These are phyloP conservation scores for Cosmia trapezina DNA, from an alignment of 2,888 invertebrate genomes.

Conservation along the genomic window DNA sequence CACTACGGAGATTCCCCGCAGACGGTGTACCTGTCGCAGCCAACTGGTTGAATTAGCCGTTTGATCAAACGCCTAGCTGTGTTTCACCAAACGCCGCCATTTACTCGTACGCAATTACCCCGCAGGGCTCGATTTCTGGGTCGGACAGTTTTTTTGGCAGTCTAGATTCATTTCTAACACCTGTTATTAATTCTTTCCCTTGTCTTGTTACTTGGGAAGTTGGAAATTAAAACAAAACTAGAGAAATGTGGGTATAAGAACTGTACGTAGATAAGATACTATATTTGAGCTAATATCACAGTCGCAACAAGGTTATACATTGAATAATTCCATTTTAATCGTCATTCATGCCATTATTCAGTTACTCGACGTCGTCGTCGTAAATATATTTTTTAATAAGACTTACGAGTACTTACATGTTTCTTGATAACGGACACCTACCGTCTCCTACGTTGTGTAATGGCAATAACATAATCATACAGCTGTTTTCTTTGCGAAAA, in stretches of 20 bases:
- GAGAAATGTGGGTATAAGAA: not conserved
- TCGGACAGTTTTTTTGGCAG: too few species aligned
- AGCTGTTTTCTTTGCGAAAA: not conserved
- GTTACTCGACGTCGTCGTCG: constrained; percentile 6
- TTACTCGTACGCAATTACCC: too few species aligned
- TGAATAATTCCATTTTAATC: constrained; percentile 23
- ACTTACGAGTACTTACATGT: constrained; percentile 9
- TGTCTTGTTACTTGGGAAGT: not conserved
- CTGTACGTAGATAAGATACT: not conserved
- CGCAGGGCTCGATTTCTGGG: too few species aligned
- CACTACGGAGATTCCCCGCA: too few species aligned
- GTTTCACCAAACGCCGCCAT: too few species aligned
- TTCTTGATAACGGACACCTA: constrained; percentile 29
- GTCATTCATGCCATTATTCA: constrained; percentile 14
- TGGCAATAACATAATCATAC: constrained; percentile 11
- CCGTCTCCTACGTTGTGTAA: not conserved
- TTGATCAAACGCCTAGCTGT: too few species aligned
- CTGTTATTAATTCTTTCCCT: not conserved
- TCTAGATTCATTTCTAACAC: not conserved
- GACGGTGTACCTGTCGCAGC: too few species aligned
- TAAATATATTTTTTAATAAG: constrained; percentile 25
- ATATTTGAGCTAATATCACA: not conserved
- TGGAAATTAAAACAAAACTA: not conserved
- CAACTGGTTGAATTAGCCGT: too few species aligned
- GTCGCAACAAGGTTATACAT: not conserved